Base-by-base conservation (phyloP, 2,888 invertebrate species). In the Callosobruchus maculatus region DNA sequence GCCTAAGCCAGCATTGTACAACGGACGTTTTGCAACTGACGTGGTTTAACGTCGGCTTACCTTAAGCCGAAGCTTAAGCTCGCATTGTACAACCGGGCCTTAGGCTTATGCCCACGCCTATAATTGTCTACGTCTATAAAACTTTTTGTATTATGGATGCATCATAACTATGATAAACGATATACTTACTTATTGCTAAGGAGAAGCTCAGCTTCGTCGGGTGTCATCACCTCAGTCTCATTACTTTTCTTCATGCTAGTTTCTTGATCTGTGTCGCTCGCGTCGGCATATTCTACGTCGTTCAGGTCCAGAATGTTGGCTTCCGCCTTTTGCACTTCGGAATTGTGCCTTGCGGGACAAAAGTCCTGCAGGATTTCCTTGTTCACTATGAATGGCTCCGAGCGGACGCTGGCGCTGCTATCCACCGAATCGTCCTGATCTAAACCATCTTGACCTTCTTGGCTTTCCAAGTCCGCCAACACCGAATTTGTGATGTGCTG, bases 141-240 rank as follows among this genome's bases (percentile, higher is more conserved):
- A n/a, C n/a, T n/a, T n/a, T n/a, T n/a, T n/a, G n/a, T n/a, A n/a
- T n/a, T n/a, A n/a, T n/a, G n/a, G n/a, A n/a, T n/a, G n/a, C n/a
- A n/a, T n/a, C n/a, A n/a, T n/a, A n/a, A n/a, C n/a, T 73, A 22
- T 20, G 49, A 70, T 26, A 26, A 26, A 26, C 66, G 20, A 31
- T 76, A 74, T 71, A 87, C 89, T 89, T 87, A 95, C 95, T 94
- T 94, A 83, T 93, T 92, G 87, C 95, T 96, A 83, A 96, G 91
- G 84, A 96, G 89, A 88, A 94, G 93, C 86, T 96, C 95, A 20
- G 95, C 96, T 87, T 96, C 96, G 83, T 95, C 95, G 73, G 95
- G 93, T 79, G 96, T 96, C 95, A 94, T 94, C 67, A 87, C 87
- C 82, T 90, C 90, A 66, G 89, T 88, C 80, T 88, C 86, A 79